Evolutionary conservation across 35 echinoderm and acorn worm species (phyloP).

Genomic region (Apostichopus californicus): DNA sequence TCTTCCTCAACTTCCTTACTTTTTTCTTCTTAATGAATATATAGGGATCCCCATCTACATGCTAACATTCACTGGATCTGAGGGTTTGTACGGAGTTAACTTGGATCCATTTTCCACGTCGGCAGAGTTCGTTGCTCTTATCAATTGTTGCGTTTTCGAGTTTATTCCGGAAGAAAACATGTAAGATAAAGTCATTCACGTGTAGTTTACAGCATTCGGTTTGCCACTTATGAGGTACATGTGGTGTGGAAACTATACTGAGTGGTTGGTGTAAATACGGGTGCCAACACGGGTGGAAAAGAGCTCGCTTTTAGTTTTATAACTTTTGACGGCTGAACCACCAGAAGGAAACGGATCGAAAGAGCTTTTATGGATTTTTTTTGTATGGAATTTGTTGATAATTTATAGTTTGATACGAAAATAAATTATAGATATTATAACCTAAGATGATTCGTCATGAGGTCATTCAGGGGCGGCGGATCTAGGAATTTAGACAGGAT

Average conservation of each 20-base stretch:
- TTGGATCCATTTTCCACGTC: background rate
- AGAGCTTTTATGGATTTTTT: too few relatives aligned
- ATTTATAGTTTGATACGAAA: too few relatives aligned
- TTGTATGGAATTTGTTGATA: too few relatives aligned
- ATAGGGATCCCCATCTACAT: conserved; percentile 36
- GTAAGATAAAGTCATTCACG: background rate
- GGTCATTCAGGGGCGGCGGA: too few relatives aligned
- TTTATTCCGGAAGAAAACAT: conserved; percentile 58
- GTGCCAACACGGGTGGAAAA: too few relatives aligned
- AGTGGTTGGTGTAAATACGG: background rate
- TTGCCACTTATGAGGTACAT: background rate
- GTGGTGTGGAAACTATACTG: background rate
- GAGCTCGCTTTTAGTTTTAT: too few relatives aligned
- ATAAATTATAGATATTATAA: too few relatives aligned
- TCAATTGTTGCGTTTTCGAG: conserved; percentile 31
- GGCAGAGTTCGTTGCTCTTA: background rate
- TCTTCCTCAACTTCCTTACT: background rate
- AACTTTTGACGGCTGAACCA: too few relatives aligned
- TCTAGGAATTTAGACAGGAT: too few relatives aligned
- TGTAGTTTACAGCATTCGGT: background rate
- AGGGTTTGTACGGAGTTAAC: conserved; percentile 28
- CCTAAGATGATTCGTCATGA: too few relatives aligned
- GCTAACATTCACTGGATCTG: conserved; percentile 8
- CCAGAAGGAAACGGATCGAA: too few relatives aligned
- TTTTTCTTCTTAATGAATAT: background rate